Percentiles rank a stretch among this genome's conserved stretches.
phyloP scores from a whole-genome alignment of 53 echinoderm and acorn worm genomes.

The Luidia sarsii region DNA sequence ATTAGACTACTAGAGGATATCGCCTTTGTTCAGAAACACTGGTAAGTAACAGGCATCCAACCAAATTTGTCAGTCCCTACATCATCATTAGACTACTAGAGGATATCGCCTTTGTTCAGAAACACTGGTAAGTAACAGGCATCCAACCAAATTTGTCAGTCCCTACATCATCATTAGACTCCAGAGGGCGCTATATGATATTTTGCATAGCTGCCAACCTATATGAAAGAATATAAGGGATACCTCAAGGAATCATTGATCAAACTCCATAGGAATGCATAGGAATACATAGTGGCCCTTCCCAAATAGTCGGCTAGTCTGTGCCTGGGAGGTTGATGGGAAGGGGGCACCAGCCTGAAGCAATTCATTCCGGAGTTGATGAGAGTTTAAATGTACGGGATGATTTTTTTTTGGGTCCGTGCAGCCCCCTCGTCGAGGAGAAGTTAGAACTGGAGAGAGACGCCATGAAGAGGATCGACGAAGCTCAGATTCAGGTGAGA shows the following conservation, averaged over 20 bases:
- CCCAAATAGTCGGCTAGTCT: no score
- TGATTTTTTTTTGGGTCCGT: no score
- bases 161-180: slow-evolving; percentile 43
- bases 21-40: slow-evolving; percentile 93
- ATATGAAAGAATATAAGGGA: no score
- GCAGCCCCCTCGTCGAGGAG: slow-evolving; percentile 97
- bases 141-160: neutral
- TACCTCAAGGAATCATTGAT: no score
- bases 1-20: slow-evolving; percentile 88
- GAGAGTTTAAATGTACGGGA: no score
- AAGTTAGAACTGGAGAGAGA: slow-evolving; percentile 92
- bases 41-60: slow-evolving; percentile 78
- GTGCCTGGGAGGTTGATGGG: no score
- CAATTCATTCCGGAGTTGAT: no score
- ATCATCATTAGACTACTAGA: slow-evolving; percentile 67
- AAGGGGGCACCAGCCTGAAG: no score
- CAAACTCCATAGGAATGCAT: no score
- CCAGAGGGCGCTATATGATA: slow-evolving; percentile 51
- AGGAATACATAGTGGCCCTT: no score
- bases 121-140: slow-evolving; percentile 97
- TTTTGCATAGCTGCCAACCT: no score
- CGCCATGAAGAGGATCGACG: slow-evolving; percentile 94
- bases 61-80: neutral
- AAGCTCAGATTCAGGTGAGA: slow-evolving; percentile 90
- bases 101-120: slow-evolving; percentile 94